phyloP scores from a whole-genome alignment of 1,140 invertebrate genomes.

The Dinothrombium tinctorium region DNA sequence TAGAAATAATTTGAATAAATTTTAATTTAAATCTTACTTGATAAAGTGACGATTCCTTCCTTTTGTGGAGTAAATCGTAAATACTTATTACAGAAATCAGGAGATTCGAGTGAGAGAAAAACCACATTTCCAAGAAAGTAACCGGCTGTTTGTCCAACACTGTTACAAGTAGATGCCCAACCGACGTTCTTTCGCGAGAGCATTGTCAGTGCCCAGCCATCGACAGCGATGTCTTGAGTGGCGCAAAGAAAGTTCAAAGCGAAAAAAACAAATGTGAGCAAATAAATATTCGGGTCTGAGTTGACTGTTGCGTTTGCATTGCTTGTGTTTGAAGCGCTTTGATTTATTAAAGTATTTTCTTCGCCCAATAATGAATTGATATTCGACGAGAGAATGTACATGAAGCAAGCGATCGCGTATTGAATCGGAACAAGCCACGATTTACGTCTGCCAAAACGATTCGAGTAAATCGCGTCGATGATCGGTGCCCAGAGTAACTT shows the following conservation, averaged over 20 bases:
- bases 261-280: constrained; percentile 69
- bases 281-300: constrained; percentile 43
- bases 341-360: no score
- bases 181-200: constrained; percentile 78
- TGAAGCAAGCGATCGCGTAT: constrained; percentile 40
- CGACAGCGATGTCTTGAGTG: constrained; percentile 97
- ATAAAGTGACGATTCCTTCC: constrained; percentile 55
- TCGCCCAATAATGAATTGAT: not conserved
- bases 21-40: constrained; percentile 28
- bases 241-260: constrained; percentile 83
- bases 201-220: constrained; percentile 99
- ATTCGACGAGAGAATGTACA: constrained; percentile 49
- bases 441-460: constrained; percentile 68
- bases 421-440: constrained; percentile 91
- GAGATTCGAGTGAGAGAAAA: constrained; percentile 88
- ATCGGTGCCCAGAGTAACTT: constrained; percentile 95
- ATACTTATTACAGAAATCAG: constrained; percentile 86
- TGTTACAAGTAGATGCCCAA: constrained; percentile 97
- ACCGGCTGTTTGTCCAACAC: constrained; percentile 90
- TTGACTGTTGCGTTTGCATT: not conserved
- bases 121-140: constrained; percentile 92
- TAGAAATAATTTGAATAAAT: not conserved
- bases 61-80: constrained; percentile 42
- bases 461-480: constrained; percentile 70
- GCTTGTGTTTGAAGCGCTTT: not conserved